Conservation (phyloP, 1,140 invertebrate species). For the Holotrichia oblita region DNA sequence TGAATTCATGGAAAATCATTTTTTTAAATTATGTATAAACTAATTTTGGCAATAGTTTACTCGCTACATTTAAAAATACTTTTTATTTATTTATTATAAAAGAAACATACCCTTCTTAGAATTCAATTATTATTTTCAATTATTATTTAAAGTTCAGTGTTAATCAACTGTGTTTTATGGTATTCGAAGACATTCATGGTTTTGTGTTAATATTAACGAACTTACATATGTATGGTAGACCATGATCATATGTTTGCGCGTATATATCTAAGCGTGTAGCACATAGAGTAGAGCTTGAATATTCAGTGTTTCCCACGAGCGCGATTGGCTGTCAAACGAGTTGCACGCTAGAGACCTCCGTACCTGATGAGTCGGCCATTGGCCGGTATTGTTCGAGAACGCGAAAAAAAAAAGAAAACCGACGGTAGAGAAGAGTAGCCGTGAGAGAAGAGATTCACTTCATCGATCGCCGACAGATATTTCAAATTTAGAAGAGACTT, state of each 20-base stretch:
- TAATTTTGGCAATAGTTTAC: too few species aligned
- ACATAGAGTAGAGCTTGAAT: slow-evolving; percentile 38
- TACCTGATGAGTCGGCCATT: slow-evolving; percentile 44
- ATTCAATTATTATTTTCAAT: too few species aligned
- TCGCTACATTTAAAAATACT: too few species aligned
- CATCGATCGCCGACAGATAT: slow-evolving; percentile 42
- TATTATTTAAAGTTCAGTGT: too few species aligned
- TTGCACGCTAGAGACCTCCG: slow-evolving; percentile 37
- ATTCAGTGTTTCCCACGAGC: slow-evolving; percentile 44
- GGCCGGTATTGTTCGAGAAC: slow-evolving; percentile 40
- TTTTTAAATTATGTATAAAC: too few species aligned
- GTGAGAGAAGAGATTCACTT: slow-evolving; percentile 36
- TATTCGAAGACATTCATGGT: too few species aligned
- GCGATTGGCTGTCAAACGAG: slow-evolving; percentile 44
- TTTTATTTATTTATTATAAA: too few species aligned
- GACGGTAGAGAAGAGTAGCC: slow-evolving; percentile 2
- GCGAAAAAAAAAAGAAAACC: slow-evolving; percentile 36
- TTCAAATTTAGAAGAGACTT: slow-evolving; percentile 48
- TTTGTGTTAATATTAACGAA: too few species aligned
- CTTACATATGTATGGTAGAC: too few species aligned
- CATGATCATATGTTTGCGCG: neutral
- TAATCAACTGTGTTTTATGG: too few species aligned
- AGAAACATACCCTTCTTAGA: too few species aligned
- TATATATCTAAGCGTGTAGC: slow-evolving; percentile 13
- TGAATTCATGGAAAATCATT: too few species aligned